These are phyloP conservation scores for Chalcis sispes DNA, from an alignment of 2,888 invertebrate genomes.

Conservation along the genomic window DNA sequence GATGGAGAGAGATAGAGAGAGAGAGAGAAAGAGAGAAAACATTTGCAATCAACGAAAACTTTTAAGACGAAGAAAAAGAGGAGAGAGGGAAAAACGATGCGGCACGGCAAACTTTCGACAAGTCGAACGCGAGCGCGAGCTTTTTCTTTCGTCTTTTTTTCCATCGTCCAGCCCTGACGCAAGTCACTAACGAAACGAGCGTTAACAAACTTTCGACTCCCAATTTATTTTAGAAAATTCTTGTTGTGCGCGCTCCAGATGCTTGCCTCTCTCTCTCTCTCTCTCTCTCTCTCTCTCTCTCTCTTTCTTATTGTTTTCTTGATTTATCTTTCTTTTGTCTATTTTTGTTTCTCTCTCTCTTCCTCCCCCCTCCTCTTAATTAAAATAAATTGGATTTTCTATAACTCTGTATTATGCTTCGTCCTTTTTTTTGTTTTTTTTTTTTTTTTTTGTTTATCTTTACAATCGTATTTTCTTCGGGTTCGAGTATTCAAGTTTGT, in stretches of 20 bases:
- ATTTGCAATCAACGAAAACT: slow-evolving; percentile 27
- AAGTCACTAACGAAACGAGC: slow-evolving; percentile 23
- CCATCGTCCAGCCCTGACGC: too few species aligned
- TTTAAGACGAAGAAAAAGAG: neutral
- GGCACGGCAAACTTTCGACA: too few species aligned
- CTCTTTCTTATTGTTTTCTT: slow-evolving; percentile 1
- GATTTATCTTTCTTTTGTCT: neutral
- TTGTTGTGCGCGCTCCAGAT: neutral
- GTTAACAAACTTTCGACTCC: neutral
- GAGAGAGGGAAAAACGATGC: neutral
- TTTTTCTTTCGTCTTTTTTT: too few species aligned
- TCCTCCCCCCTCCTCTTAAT: too few species aligned
- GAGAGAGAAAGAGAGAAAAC: neutral
- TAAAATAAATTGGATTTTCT: slow-evolving; percentile 34
- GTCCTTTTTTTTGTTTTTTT: too few species aligned
- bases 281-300: neutral
- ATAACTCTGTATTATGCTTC: too few species aligned
- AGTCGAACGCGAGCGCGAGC: slow-evolving; percentile 33
- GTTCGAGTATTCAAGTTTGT: too few species aligned
- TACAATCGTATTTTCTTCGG: too few species aligned
- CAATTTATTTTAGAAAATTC: slow-evolving; percentile 31
- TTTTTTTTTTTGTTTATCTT: too few species aligned
- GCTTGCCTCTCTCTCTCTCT: neutral
- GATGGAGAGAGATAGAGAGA: neutral
- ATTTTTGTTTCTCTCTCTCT: too few species aligned